Percentiles rank a stretch among this genome's conserved stretches.
These are phyloP conservation scores for Accipiter virgatus DNA, from an alignment of 2,113 vertebrate genomes.

Conservation along the genomic window DNA sequence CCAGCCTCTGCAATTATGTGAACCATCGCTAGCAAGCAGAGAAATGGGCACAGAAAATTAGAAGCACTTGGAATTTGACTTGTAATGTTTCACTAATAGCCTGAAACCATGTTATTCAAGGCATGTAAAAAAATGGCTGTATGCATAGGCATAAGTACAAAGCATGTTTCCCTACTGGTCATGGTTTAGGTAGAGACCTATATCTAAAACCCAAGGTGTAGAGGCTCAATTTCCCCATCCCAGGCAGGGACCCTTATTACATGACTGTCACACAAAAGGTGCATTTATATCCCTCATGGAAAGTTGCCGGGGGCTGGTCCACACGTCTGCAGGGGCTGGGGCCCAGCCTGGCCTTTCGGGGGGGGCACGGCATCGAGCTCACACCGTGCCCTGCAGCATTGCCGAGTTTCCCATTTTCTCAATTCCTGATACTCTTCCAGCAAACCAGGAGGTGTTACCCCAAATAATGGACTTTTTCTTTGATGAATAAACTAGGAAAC, in stretches of 20 bases:
- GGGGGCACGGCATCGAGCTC: fast-evolving
- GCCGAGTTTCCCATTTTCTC: background rate
- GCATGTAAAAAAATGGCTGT: background rate
- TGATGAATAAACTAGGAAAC: background rate
- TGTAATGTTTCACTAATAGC: background rate
- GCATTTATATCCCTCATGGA: background rate
- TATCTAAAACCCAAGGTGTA: background rate
- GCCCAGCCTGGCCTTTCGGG: fast-evolving
- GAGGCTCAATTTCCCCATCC: background rate
- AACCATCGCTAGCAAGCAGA: background rate
- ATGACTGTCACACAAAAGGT: background rate
- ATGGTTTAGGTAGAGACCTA: background rate
- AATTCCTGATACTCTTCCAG: background rate
- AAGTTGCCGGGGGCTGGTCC: background rate
- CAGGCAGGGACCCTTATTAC: background rate
- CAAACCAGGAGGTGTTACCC: background rate
- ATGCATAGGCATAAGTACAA: background rate
- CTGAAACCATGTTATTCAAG: background rate
- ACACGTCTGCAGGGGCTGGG: background rate
- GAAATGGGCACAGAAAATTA: background rate
- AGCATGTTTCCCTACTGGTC: background rate
- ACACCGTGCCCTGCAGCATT: fast-evolving
- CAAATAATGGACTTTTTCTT: background rate
- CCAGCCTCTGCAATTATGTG: background rate
- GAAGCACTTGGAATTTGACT: background rate